Base-by-base conservation (phyloP, 1,140 invertebrate genomes). In the Dinoponera quadriceps region DNA sequence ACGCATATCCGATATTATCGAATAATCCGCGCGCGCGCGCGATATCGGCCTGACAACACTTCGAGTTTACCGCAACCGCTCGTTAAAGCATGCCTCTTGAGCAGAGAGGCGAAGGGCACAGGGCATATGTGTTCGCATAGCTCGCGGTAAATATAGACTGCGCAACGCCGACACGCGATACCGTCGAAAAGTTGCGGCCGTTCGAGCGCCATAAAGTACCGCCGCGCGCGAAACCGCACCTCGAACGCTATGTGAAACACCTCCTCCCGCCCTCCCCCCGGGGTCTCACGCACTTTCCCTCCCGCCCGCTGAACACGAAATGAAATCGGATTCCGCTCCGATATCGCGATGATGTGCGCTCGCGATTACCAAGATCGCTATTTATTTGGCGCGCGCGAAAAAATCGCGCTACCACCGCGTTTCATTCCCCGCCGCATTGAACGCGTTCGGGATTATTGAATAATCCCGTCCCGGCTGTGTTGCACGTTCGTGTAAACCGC, bases 1-100 rank as follows among this genome's bases (percentile, higher is more conserved):
- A 77, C 74, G 2, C 54, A 38, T 77, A 66, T 77, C 29, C 62
- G 62, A 77, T 77, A 77, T 77, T 77, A 77, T 77, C 66, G 74
- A 77, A 66, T 77, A 77, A 66, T 77, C 59, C 62, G 38, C 38
- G 38, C 7, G 9, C 38, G 9, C 38, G 38, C 38, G 38, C 38
- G 7, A 44, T 77, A 77, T 77, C 74, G 54, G 33, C 44, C 48
- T 77, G 62, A 66, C 74, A 66, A 62, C 60, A 54, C 48, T 77
- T 55, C 62, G 33, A 54, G 48, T 77, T 55, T 66, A 77, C 74
- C 60, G 20, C 29, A 77, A 77, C 49, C 29, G 74, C 60, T 66
- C 66, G 74, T 77, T 77, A 77, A 77, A 66, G 44, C n/a, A 54
- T 62, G 74, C 74, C 25, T 54, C 48, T 77, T 66, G 62, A 77